Evolutionary conservation across 2,113 vertebrate genomes (phyloP).

Genomic region (Phalacrocorax pelagicus): DNA sequence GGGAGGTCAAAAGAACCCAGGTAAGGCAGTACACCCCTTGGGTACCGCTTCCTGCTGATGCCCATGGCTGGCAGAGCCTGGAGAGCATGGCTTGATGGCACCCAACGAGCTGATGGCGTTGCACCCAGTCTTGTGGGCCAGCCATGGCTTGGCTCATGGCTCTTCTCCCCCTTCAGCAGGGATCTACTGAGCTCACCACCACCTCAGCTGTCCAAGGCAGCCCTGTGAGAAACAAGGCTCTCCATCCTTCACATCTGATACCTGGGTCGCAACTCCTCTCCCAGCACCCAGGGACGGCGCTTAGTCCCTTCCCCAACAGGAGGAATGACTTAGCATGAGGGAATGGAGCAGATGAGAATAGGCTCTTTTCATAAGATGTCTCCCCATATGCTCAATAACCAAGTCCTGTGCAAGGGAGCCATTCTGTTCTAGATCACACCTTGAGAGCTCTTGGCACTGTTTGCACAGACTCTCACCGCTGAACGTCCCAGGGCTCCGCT

Average conservation of each 20-base stretch:
- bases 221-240: neutral
- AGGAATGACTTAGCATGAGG: neutral
- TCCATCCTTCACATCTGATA: neutral
- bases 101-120: neutral
- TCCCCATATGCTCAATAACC: neutral
- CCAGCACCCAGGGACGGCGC: neutral
- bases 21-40: neutral
- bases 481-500: neutral
- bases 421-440: neutral
- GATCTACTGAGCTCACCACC: neutral
- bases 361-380: neutral
- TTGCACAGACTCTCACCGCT: neutral
- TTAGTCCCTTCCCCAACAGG: neutral
- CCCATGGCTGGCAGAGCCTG: neutral
- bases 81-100: neutral
- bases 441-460: neutral
- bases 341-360: neutral
- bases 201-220: neutral
- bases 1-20: neutral
- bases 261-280: neutral
- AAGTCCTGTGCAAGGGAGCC: neutral
- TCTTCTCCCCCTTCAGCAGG: neutral
- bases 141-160: neutral
- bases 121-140: neutral
- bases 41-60: neutral